These are phyloP conservation scores for Cenopis cana DNA, from an alignment of 2,888 invertebrate species.

Conservation along the genomic window DNA sequence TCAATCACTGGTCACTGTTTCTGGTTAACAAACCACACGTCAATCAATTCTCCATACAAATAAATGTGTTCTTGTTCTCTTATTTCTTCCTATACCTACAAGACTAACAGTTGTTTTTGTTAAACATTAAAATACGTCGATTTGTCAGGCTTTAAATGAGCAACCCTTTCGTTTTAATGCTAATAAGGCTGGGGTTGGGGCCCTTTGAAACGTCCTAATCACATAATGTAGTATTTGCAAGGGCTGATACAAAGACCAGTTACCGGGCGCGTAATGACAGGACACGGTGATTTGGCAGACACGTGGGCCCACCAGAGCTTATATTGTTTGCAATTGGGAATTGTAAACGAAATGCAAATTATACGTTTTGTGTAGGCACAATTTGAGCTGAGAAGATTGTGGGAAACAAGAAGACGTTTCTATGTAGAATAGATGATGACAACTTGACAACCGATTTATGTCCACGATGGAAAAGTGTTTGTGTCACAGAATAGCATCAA, in stretches of 20 bases:
- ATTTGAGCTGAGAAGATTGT: not conserved
- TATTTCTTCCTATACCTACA: too few relatives aligned
- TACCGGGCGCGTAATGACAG: slow-evolving; percentile 50
- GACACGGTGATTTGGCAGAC: slow-evolving; percentile 25
- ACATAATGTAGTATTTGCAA: slow-evolving; percentile 68
- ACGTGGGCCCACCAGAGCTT: slow-evolving; percentile 22
- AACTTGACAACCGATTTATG: not conserved
- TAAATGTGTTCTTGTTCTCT: too few relatives aligned
- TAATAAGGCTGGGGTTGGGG: slow-evolving; percentile 52
- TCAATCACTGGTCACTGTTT: too few relatives aligned
- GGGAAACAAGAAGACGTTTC: not conserved
- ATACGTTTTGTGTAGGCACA: slow-evolving; percentile 18
- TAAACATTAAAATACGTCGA: slow-evolving; percentile 50
- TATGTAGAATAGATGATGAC: slow-evolving; percentile 2
- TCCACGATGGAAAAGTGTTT: not conserved
- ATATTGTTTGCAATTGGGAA: slow-evolving; percentile 15
- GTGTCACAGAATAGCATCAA: not conserved
- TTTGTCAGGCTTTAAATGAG: slow-evolving; percentile 60
- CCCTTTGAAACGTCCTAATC: slow-evolving; percentile 72
- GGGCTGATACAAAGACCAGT: slow-evolving; percentile 62
- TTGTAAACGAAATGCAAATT: slow-evolving; percentile 13
- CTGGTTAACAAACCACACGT: too few relatives aligned
- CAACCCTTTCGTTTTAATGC: slow-evolving; percentile 50
- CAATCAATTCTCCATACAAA: too few relatives aligned
- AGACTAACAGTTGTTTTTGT: slow-evolving; percentile 22